Evolutionary conservation across 2,113 vertebrate genomes (phyloP).

Genomic region (Clarias magur): DNA sequence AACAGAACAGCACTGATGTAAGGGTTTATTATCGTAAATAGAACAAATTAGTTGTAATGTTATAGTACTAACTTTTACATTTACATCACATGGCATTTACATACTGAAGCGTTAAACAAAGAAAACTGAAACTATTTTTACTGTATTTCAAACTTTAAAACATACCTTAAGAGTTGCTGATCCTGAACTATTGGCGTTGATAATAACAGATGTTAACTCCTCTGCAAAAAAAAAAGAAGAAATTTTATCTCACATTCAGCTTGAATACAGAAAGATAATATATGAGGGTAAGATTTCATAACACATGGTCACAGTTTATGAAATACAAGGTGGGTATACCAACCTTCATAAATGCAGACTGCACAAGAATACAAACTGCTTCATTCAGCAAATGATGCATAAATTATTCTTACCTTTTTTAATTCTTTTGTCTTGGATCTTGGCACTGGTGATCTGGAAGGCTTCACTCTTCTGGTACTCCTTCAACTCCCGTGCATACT

Average conservation of each 20-base stretch:
- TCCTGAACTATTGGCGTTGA: conserved; percentile 65
- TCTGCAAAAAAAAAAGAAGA: conserved; percentile 69
- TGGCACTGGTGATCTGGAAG: conserved; percentile 88
- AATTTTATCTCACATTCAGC: background rate
- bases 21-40: background rate
- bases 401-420: conserved; percentile 82
- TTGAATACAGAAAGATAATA: background rate
- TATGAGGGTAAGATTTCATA: background rate
- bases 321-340: background rate
- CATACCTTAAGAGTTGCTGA: conserved; percentile 68
- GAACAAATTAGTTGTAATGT: background rate
- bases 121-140: background rate
- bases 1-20: conserved; percentile 13
- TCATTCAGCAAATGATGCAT: background rate
- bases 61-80: background rate
- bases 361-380: background rate
- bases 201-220: conserved; percentile 70
- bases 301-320: background rate
- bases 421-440: conserved; percentile 93
- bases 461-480: conserved; percentile 97
- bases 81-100: background rate
- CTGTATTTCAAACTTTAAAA: background rate
- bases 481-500: conserved; percentile 90
- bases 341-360: background rate
- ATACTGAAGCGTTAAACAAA: background rate